phyloP scores from a whole-genome alignment of 2,888 invertebrate genomes.

The Heterodera filipjevi region DNA sequence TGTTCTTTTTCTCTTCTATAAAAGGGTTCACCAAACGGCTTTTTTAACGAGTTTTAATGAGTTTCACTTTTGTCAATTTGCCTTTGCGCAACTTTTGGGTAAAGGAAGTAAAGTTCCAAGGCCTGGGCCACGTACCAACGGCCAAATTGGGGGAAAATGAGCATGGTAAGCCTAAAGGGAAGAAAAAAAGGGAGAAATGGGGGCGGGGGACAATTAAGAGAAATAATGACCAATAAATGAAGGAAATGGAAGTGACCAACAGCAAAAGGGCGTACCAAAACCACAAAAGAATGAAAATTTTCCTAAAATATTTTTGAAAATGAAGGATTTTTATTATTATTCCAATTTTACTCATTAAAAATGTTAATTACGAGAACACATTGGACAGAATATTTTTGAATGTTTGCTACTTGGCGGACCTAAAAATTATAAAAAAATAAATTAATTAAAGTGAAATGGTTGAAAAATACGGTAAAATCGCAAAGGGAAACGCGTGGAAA shows the following conservation, averaged over 20 bases:
- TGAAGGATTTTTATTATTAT: not conserved
- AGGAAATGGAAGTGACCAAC: constrained; percentile 50
- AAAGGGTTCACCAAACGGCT: not conserved
- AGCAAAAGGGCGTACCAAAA: constrained; percentile 60
- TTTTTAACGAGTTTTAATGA: not conserved
- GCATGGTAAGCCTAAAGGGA: constrained; percentile 42
- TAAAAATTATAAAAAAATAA: constrained; percentile 7
- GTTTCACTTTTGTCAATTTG: constrained; percentile 20
- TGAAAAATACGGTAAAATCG: constrained; percentile 52
- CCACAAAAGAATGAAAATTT: constrained; percentile 63
- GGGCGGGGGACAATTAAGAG: too few species aligned
- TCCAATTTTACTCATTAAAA: constrained; percentile 59
- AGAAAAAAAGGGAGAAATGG: too few species aligned
- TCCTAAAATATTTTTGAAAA: constrained; percentile 14
- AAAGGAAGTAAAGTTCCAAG: constrained; percentile 52
- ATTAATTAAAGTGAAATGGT: not conserved
- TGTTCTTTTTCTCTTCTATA: constrained; percentile 44
- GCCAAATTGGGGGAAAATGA: constrained; percentile 59
- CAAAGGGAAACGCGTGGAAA: constrained; percentile 58
- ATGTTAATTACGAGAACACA: constrained; percentile 65
- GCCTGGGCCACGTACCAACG: constrained; percentile 59
- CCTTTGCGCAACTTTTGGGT: constrained; percentile 43
- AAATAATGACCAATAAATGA: constrained; percentile 55
- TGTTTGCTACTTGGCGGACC: constrained; percentile 59
- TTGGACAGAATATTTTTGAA: constrained; percentile 64